A percentile compares a stretch with the other conserved stretches of the same genome.
Evolutionary conservation across 2,797 vertebrate genomes (phyloP).

Genomic region (Lepus oiostolus): DNA sequence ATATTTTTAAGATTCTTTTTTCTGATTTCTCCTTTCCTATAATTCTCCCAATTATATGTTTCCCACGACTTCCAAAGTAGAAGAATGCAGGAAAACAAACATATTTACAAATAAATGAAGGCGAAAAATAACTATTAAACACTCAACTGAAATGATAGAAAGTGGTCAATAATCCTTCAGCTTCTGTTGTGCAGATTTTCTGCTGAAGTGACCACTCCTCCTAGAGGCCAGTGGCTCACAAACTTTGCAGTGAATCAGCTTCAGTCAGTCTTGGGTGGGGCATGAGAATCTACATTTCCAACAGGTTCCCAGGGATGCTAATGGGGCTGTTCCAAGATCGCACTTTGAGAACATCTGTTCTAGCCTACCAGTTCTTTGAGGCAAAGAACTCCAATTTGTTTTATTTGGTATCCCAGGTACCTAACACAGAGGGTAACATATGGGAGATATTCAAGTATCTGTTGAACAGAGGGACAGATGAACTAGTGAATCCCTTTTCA

Average conservation of each 20-base stretch:
- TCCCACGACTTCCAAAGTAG: background rate
- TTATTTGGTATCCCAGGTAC: background rate
- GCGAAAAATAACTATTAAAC: background rate
- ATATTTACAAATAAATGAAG: conserved; percentile 19
- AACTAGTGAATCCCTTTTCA: background rate
- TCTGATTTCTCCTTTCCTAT: conserved; percentile 76
- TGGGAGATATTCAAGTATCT: conserved; percentile 20
- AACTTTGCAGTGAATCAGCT: conserved; percentile 13
- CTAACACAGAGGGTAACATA: background rate
- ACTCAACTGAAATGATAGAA: conserved; percentile 69
- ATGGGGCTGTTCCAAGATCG: background rate
- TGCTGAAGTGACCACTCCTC: conserved; percentile 48
- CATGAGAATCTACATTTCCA: background rate
- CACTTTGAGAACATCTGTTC: background rate
- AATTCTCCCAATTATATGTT: conserved; percentile 8
- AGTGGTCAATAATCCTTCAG: conserved; percentile 24
- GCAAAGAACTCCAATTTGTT: conserved; percentile 4
- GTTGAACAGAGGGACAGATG: background rate
- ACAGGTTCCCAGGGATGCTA: background rate
- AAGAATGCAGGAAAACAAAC: conserved; percentile 64
- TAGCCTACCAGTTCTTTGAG: background rate
- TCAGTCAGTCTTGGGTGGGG: background rate
- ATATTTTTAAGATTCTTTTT: conserved; percentile 82
- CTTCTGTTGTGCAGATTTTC: conserved; percentile 24
- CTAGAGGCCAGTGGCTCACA: conserved; percentile 41